Evolutionary conservation across 2,113 vertebrate species (phyloP), one percentile per base, ranked within the genome.

Genomic region (Anoura caudifer): DNA sequence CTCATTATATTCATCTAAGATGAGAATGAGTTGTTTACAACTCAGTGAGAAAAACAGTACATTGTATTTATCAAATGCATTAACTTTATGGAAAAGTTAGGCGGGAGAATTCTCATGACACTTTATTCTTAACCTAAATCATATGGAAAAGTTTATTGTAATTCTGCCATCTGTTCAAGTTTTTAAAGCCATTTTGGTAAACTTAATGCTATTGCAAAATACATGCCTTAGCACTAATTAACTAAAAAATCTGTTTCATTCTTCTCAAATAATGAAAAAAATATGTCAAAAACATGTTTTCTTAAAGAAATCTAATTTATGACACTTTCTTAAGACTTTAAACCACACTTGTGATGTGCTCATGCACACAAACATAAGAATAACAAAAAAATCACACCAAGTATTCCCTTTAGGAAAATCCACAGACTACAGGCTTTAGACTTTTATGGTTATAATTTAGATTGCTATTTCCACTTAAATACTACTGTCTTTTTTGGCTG

Each of bases 401-500:
- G 96, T 97, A 91, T n/a, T 83, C 96, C 61, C 96, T 72, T 88
- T 95, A 72, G 80, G 97, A 97, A 96, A 98, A 95, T 97, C 82
- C 93, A 87, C 73, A 92, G 93, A 90, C 82, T 95, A 33, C 14
- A 70, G 92, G 82, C 47, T 96, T 90, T 85, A 97, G 91, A 94
- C 81, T 96, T 94, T 98, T 98, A 82, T 54, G 93, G 22, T 95
- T 97, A 75, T 95, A 90, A 96, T 97, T 97, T 87, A 85, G 95
- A 96, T 98, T 96, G 56, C 50, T 93, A 4, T 97, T 98, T 98
- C 96, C 93, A 95, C 73, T 22, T 95, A 87, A 96, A 95, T 97
- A 97, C 86, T 83, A 89, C 93, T 97, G 94, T 98, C 97, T 87
- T 98, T 98, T 98, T 95, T 12, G 33, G 94, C 86, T 45, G 75